Evolutionary conservation across 2,113 vertebrate genomes (phyloP).

Genomic region (Neofelis nebulosa): DNA sequence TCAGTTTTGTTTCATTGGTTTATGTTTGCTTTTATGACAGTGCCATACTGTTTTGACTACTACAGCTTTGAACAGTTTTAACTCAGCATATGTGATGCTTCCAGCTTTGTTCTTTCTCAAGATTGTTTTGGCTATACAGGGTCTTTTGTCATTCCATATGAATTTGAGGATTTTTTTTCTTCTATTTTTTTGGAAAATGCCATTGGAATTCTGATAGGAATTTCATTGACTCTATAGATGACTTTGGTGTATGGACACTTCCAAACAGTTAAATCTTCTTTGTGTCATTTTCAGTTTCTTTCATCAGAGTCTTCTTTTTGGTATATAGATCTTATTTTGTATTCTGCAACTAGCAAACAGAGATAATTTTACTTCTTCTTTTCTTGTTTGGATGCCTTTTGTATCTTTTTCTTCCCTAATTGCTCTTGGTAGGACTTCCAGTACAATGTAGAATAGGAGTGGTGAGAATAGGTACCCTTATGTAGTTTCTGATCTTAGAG

Average conservation of each 20-base stretch:
- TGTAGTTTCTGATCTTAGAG: neutral
- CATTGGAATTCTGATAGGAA: neutral
- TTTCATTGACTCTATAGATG: neutral
- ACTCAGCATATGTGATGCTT: neutral
- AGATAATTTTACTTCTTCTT: neutral
- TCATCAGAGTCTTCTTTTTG: neutral
- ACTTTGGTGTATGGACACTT: neutral
- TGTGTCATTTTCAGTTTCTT: neutral
- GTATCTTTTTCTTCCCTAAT: neutral
- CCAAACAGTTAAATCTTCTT: neutral
- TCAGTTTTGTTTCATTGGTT: neutral
- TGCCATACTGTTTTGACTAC: neutral
- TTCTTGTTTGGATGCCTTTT: neutral
- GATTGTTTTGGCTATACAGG: neutral
- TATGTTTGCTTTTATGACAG: neutral
- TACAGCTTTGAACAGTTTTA: neutral
- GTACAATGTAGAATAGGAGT: neutral
- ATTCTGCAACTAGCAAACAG: neutral
- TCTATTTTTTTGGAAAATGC: neutral
- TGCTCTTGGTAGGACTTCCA: neutral
- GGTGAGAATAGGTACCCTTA: neutral
- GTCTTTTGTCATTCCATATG: neutral
- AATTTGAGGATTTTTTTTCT: neutral
- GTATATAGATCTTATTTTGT: neutral
- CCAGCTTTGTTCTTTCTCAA: neutral